Percentiles rank a stretch among this genome's conserved stretches.
Evolutionary conservation across 2,113 vertebrate genomes (phyloP).

Genomic region (Lophochroa leadbeateri): DNA sequence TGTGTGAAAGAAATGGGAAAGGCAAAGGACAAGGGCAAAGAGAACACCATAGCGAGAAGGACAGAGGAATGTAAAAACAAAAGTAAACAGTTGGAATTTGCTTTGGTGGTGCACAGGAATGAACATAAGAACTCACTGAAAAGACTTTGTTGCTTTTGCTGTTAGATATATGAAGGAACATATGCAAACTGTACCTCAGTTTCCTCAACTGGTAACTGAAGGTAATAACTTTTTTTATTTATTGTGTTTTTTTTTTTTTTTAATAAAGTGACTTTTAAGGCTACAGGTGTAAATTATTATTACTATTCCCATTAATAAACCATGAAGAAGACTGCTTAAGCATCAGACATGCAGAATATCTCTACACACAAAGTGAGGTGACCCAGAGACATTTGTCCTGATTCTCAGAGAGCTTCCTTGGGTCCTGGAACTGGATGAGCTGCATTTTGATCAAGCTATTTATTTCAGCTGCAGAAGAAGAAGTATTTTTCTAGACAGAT

Average conservation of each 20-base stretch:
- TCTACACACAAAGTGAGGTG: rapidly evolving
- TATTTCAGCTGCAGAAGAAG: neutral
- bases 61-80: neutral
- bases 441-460: neutral
- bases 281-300: neutral
- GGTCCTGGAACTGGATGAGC: neutral
- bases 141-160: neutral
- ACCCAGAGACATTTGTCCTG: neutral
- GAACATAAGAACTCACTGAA: neutral
- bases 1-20: neutral
- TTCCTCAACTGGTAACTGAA: neutral
- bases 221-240: neutral
- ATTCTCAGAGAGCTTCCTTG: neutral
- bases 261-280: neutral
- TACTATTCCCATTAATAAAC: neutral
- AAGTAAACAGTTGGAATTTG: neutral
- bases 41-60: neutral
- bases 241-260: neutral
- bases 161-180: neutral
- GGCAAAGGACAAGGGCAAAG: neutral
- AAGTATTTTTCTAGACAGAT: neutral
- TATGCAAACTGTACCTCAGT: neutral
- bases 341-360: neutral
- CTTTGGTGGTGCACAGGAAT: neutral
- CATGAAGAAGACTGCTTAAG: neutral